A percentile compares a stretch with the other conserved stretches of the same genome.
These are phyloP conservation scores for Dasysyrphus albostriatus DNA, from an alignment of 2,888 invertebrate genomes.

Conservation along the genomic window DNA sequence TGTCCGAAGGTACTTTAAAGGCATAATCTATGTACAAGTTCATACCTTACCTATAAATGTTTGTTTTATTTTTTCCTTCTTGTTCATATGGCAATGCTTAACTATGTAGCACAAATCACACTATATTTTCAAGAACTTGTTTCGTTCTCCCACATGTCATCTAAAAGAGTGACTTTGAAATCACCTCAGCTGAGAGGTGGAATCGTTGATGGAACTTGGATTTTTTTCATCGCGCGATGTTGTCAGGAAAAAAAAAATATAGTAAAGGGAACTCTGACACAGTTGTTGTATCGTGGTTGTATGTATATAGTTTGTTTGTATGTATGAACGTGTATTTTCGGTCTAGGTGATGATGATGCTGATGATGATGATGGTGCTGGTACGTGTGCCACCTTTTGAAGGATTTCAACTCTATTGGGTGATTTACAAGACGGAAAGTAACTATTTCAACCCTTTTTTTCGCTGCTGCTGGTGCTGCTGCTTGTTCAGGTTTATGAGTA, in stretches of 20 bases:
- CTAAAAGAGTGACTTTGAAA: slow-evolving; percentile 57
- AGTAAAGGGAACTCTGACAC: not conserved
- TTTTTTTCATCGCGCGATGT: not conserved
- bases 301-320: not conserved
- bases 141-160: slow-evolving; percentile 54
- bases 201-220: not conserved
- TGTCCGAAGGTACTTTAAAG: too few relatives aligned
- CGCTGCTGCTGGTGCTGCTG: not conserved
- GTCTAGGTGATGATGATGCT: not conserved
- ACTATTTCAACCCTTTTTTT: slow-evolving; percentile 1
- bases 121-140: not conserved
- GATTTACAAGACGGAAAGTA: slow-evolving; percentile 2
- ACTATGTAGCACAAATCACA: not conserved
- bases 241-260: not conserved
- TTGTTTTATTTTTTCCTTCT: not conserved
- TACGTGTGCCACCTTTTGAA: slow-evolving; percentile 9
- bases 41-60: too few relatives aligned
- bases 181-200: not conserved
- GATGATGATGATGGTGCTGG: slow-evolving; percentile 2
- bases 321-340: not conserved
- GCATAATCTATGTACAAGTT: too few relatives aligned
- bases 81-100: not conserved
- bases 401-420: slow-evolving; percentile 6
- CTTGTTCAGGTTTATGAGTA: slow-evolving; percentile 37
- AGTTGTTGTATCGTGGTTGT: not conserved